Evolutionary conservation across 2,797 vertebrate species (phyloP).

Genomic region (Dicrostonyx torquatus): DNA sequence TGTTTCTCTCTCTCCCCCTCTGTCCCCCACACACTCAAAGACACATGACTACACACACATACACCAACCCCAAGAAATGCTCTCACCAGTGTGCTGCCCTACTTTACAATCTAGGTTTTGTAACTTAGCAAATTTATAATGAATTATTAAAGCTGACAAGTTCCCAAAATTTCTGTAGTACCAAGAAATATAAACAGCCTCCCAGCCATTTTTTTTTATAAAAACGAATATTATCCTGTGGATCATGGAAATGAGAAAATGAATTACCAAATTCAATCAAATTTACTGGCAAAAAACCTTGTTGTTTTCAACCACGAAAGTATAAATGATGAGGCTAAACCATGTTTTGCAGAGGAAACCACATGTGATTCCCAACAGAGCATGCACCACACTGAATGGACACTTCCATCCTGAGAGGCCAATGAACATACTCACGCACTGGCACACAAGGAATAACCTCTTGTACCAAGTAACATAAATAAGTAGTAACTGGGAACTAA

Average conservation of each 20-base stretch:
- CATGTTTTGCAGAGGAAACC: constrained; percentile 3
- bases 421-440: not conserved
- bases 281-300: not conserved
- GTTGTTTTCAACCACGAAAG: not conserved
- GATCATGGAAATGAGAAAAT: not conserved
- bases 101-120: not conserved
- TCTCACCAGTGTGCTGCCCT: not conserved
- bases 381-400: not conserved
- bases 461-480: not conserved
- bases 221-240: not conserved
- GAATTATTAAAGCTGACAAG: not conserved
- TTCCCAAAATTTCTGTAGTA: not conserved
- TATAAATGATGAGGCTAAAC: not conserved
- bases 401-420: not conserved
- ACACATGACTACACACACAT: too few relatives aligned
- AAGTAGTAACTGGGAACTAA: not conserved
- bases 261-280: not conserved
- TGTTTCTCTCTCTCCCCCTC: not conserved
- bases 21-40: not conserved
- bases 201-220: not conserved
- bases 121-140: not conserved
- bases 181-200: not conserved
- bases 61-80: not conserved
- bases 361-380: constrained; percentile 2
- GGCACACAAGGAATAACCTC: not conserved